Conservation (phyloP, 2,113 vertebrate species). For the Andinoacara biseriatus region DNA sequence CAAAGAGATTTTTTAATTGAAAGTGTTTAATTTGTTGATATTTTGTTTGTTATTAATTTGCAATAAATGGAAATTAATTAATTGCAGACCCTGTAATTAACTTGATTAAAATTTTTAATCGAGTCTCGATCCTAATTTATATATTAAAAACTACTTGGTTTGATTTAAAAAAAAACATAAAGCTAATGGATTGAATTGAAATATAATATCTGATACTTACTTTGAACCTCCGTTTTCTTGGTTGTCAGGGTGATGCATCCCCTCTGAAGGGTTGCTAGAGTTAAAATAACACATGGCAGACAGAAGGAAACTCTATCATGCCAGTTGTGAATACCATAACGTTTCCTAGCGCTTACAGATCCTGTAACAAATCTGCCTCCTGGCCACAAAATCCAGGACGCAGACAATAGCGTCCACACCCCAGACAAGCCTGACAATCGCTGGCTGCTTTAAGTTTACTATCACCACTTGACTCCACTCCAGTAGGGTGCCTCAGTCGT, state of each 20-base stretch:
- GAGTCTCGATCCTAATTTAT: no score
- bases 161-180: background rate
- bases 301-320: slow-evolving; percentile 65
- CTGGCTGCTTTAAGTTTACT: slow-evolving; percentile 12
- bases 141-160: background rate
- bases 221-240: background rate
- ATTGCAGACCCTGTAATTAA: no score
- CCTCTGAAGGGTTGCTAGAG: slow-evolving; percentile 6
- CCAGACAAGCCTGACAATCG: slow-evolving; percentile 36
- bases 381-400: slow-evolving; percentile 55
- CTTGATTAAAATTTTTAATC: no score
- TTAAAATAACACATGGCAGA: slow-evolving; percentile 61
- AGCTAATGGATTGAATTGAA: background rate
- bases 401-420: slow-evolving; percentile 60
- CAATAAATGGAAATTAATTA: no score
- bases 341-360: slow-evolving; percentile 32
- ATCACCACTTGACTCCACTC: slow-evolving; percentile 27
- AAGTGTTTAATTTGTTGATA: no score
- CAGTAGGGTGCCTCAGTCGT: background rate
- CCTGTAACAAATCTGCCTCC: slow-evolving; percentile 60
- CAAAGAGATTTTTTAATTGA: no score
- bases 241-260: background rate
- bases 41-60: no score
- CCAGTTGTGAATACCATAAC: slow-evolving; percentile 46
- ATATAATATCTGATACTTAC: background rate